A percentile compares a stretch with the other conserved stretches of the same genome.
These are phyloP conservation scores for Hipposideros larvatus DNA, from an alignment of 2,797 vertebrate genomes.

Conservation along the genomic window DNA sequence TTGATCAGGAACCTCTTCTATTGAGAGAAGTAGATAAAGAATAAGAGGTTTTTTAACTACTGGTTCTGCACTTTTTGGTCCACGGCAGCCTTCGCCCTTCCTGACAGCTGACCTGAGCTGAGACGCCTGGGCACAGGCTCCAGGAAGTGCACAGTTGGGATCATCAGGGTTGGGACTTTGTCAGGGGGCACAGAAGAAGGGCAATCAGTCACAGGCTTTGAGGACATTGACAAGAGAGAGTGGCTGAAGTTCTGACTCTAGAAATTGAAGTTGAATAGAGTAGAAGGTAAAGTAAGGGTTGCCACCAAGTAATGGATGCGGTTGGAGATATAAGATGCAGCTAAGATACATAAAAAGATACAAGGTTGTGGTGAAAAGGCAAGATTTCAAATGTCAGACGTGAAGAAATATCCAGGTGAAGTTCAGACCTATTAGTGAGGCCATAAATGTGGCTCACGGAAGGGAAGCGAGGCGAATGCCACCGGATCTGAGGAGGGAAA, in stretches of 20 bases:
- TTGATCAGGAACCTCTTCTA: not conserved
- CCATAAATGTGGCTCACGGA: not conserved
- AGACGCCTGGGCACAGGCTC: not conserved
- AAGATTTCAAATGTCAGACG: not conserved
- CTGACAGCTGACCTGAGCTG: fast-evolving
- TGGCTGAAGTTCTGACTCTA: not conserved
- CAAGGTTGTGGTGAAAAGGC: not conserved
- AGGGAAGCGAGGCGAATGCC: not conserved
- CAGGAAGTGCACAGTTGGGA: not conserved
- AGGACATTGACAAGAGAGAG: not conserved
- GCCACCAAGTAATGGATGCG: not conserved
- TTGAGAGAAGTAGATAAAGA: not conserved
- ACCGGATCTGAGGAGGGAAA: not conserved
- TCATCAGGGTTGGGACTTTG: not conserved
- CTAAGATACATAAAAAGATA: not conserved
- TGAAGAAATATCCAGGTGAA: not conserved
- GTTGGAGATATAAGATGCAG: too few relatives aligned
- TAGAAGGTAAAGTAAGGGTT: not conserved
- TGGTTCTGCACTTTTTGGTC: not conserved
- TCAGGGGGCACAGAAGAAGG: not conserved
- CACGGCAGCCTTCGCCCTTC: not conserved
- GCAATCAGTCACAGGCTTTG: not conserved
- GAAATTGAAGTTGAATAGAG: not conserved
- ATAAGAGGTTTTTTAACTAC: not conserved
- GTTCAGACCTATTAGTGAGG: not conserved